phyloP scores from a whole-genome alignment of 2,113 vertebrate genomes.

The Muscicapa adusta region DNA sequence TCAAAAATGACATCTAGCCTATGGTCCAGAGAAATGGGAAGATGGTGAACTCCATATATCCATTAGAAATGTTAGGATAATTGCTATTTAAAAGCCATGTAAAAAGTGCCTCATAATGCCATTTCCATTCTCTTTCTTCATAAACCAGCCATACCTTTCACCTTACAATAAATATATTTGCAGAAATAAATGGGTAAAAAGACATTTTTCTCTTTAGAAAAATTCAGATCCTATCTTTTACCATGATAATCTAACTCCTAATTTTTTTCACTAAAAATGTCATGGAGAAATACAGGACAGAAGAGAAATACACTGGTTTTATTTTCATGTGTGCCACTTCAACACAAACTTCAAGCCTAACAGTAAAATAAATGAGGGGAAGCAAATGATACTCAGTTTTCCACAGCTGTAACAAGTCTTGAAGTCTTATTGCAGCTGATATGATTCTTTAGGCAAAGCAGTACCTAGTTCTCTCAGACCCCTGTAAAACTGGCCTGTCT shows the following conservation, averaged over 20 bases:
- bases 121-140: not conserved
- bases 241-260: not conserved
- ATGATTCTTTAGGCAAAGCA: not conserved
- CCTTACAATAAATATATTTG: not conserved
- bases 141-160: not conserved
- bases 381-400: constrained; percentile 16
- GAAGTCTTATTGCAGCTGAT: not conserved
- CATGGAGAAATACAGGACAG: not conserved
- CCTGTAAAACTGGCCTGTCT: not conserved
- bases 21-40: not conserved
- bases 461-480: not conserved
- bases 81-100: not conserved
- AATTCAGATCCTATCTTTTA: not conserved
- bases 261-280: not conserved
- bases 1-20: not conserved
- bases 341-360: not conserved
- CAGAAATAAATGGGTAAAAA: not conserved
- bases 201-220: not conserved
- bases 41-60: not conserved
- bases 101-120: not conserved
- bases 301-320: not conserved
- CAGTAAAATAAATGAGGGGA: constrained; percentile 44
- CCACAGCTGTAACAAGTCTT: not conserved
- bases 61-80: not conserved
- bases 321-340: not conserved